These are phyloP conservation scores for Catagonus wagneri DNA, from an alignment of 2,113 vertebrate genomes.

Conservation along the genomic window DNA sequence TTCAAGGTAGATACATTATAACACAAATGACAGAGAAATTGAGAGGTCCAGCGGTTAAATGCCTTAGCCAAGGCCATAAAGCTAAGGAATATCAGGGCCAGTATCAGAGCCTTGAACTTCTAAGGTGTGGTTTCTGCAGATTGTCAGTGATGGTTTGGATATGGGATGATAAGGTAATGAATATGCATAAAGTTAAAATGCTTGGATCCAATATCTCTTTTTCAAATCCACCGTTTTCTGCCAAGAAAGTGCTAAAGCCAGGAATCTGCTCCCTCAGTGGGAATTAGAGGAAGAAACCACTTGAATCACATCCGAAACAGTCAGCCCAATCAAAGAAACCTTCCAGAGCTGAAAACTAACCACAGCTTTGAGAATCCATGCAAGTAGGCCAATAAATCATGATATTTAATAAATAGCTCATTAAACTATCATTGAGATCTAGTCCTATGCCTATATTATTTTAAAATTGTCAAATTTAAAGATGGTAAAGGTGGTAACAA, in stretches of 20 bases:
- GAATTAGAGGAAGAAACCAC: slow-evolving; percentile 59
- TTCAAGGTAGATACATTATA: background rate
- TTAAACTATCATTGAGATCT: background rate
- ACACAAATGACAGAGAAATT: background rate
- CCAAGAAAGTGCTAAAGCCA: slow-evolving; percentile 50
- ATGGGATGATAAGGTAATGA: slow-evolving; percentile 59
- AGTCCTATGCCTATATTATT: background rate
- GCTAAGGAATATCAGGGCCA: background rate
- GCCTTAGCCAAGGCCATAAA: background rate
- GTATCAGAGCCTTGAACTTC: background rate
- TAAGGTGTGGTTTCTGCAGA: slow-evolving; percentile 39
- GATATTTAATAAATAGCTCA: slow-evolving; percentile 46
- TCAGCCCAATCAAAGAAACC: slow-evolving; percentile 49
- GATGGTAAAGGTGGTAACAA: background rate
- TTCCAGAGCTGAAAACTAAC: slow-evolving; percentile 50
- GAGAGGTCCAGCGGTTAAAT: background rate
- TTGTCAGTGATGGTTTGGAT: slow-evolving; percentile 60
- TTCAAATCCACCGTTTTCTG: slow-evolving; percentile 52
- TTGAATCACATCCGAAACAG: slow-evolving; percentile 63
- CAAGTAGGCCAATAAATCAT: slow-evolving; percentile 23
- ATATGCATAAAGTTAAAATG: slow-evolving; percentile 46
- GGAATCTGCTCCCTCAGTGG: slow-evolving; percentile 54
- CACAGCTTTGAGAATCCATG: slow-evolving; percentile 32
- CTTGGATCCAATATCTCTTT: slow-evolving; percentile 16
- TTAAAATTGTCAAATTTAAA: slow-evolving; percentile 21